phyloP scores from a whole-genome alignment of 2,888 invertebrate species.

The Siphlonurus alternatus region DNA sequence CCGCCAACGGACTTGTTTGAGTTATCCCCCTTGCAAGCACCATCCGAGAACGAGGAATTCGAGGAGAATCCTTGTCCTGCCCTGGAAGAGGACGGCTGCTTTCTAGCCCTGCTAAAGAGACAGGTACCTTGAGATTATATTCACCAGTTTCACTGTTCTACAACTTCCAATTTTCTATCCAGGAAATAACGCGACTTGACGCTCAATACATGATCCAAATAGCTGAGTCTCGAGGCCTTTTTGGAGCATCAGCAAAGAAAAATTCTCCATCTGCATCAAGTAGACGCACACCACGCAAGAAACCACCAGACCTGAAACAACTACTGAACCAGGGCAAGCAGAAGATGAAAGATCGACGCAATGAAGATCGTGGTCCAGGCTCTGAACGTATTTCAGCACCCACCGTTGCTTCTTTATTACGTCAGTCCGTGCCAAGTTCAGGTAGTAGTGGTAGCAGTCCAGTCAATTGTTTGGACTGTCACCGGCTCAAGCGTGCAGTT shows the following conservation, averaged over 20 bases:
- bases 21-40: constrained; percentile 37
- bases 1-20: constrained; percentile 56
- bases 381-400: constrained; percentile 43
- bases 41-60: constrained; percentile 33
- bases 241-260: constrained; percentile 31
- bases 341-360: not conserved
- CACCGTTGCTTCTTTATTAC: constrained; percentile 40
- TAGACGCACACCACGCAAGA: not conserved
- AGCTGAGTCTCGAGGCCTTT: constrained; percentile 63
- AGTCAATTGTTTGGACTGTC: not conserved
- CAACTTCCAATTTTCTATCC: constrained; percentile 10
- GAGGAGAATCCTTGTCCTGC: constrained; percentile 8
- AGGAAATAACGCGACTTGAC: constrained; percentile 58
- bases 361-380: constrained; percentile 1
- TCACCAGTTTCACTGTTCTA: not conserved
- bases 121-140: constrained; percentile 32
- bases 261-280: not conserved
- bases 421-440: not conserved
- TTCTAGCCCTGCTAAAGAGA: constrained; percentile 45
- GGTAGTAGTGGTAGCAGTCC: not conserved
- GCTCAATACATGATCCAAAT: constrained; percentile 71
- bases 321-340: constrained; percentile 2
- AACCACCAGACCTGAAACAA: not conserved
- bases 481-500: not conserved
- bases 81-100: constrained; percentile 37